phyloP scores from a whole-genome alignment of 2,888 invertebrate species.

The Napeogenes sylphis region DNA sequence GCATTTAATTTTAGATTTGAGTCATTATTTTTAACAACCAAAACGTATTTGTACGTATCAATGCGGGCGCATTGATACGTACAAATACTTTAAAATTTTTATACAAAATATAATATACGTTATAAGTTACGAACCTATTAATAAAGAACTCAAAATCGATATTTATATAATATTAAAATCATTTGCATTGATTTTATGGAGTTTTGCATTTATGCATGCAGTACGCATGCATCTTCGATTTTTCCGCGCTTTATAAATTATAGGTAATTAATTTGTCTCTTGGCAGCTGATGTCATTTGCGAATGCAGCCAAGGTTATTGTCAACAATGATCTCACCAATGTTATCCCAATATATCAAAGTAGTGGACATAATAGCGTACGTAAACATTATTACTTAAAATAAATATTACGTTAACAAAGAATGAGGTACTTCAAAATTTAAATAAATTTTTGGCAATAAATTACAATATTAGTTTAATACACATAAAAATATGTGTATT shows the following conservation, averaged over 20 bases:
- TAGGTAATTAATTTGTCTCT: constrained; percentile 46
- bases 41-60: neutral
- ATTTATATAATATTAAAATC: too few species aligned
- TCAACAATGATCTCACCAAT: constrained; percentile 72
- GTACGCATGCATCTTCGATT: constrained; percentile 8
- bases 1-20: constrained; percentile 4
- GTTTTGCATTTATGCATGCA: neutral
- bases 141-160: too few species aligned
- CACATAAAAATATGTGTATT: neutral
- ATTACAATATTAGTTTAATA: neutral
- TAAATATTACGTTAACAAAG: neutral
- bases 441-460: too few species aligned
- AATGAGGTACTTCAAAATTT: neutral
- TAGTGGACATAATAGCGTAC: constrained; percentile 35
- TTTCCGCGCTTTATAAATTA: constrained; percentile 15
- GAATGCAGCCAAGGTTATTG: constrained; percentile 66
- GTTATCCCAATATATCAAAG: constrained; percentile 49
- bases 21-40: neutral
- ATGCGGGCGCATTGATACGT: too few species aligned
- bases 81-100: too few species aligned
- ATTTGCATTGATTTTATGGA: neutral
- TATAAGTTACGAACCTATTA: too few species aligned
- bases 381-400: constrained; percentile 9
- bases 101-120: too few species aligned
- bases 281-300: constrained; percentile 64